Percentiles rank a stretch among this genome's conserved stretches.
phyloP scores from a whole-genome alignment of 2,797 vertebrate species.

The Hyperoplus lanceolatus region DNA sequence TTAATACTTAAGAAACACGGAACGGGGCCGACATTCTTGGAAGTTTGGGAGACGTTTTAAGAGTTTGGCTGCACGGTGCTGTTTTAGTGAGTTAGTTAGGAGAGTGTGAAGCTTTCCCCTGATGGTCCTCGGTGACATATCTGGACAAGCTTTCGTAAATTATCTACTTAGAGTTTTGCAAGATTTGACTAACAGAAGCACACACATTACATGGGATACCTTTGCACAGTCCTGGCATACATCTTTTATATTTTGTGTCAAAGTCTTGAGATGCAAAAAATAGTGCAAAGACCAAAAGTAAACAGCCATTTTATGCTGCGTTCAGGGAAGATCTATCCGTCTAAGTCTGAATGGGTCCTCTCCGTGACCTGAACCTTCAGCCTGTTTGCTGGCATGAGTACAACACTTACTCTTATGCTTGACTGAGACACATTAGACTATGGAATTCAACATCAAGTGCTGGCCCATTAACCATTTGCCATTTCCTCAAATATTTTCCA shows the following conservation, averaged over 20 bases:
- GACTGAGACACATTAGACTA: constrained; percentile 83
- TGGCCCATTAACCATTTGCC: constrained; percentile 82
- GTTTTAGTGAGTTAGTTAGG: constrained; percentile 37
- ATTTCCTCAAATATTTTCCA: constrained; percentile 86
- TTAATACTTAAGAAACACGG: constrained; percentile 74
- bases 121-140: constrained; percentile 48
- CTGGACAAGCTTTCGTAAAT: constrained; percentile 51
- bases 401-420: constrained; percentile 80
- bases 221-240: not conserved
- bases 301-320: constrained; percentile 18
- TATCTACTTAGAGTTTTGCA: constrained; percentile 22
- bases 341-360: constrained; percentile 69
- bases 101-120: constrained; percentile 52
- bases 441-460: constrained; percentile 84
- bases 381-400: constrained; percentile 72
- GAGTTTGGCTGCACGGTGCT: constrained; percentile 36
- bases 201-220: constrained; percentile 12
- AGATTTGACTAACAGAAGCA: constrained; percentile 21
- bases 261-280: constrained; percentile 28
- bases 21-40: constrained; percentile 70
- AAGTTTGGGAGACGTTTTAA: constrained; percentile 58
- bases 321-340: constrained; percentile 57
- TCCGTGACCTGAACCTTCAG: constrained; percentile 82
- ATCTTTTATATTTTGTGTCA: not conserved
- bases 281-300: constrained; percentile 25